Percentiles rank a stretch among this genome's conserved stretches.
These are phyloP conservation scores for Palaemon carinicauda DNA, from an alignment of 1,140 invertebrate species.

Conservation along the genomic window DNA sequence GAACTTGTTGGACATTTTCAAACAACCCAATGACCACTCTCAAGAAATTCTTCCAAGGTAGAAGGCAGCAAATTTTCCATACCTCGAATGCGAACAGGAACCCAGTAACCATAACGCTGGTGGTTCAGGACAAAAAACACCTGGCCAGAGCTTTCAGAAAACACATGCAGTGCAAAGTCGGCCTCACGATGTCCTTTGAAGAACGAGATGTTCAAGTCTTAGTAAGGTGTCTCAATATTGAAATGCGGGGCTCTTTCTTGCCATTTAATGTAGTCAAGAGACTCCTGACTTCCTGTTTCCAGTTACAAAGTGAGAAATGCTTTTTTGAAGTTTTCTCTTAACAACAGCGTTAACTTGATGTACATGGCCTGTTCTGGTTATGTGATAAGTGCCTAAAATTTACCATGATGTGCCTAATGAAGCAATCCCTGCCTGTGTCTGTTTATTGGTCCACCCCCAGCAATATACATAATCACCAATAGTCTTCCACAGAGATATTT, in stretches of 20 bases:
- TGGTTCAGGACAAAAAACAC: constrained; percentile 29
- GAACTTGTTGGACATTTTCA: neutral
- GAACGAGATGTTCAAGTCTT: constrained; percentile 16
- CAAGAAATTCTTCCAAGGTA: neutral
- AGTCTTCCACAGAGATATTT: too few relatives aligned
- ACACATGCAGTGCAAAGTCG: constrained; percentile 13
- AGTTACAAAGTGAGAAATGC: neutral
- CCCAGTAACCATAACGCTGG: neutral
- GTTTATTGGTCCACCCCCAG: neutral
- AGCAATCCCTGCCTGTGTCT: constrained; percentile 17
- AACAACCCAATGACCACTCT: neutral
- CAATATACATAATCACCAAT: too few relatives aligned
- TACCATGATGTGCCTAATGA: neutral
- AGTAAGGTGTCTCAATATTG: constrained; percentile 31
- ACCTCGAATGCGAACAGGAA: constrained; percentile 14
- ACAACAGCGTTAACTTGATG: constrained; percentile 23
- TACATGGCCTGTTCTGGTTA: neutral
- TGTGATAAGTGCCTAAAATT: neutral
- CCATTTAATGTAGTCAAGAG: constrained; percentile 4
- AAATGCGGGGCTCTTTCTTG: constrained; percentile 4
- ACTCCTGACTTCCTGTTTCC: neutral
- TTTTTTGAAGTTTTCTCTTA: constrained; percentile 4
- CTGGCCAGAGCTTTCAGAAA: neutral
- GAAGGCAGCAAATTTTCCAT: neutral
- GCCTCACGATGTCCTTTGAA: constrained; percentile 16